Base-by-base conservation (phyloP, 2,888 invertebrate species). In the Scaeva pyrastri region DNA sequence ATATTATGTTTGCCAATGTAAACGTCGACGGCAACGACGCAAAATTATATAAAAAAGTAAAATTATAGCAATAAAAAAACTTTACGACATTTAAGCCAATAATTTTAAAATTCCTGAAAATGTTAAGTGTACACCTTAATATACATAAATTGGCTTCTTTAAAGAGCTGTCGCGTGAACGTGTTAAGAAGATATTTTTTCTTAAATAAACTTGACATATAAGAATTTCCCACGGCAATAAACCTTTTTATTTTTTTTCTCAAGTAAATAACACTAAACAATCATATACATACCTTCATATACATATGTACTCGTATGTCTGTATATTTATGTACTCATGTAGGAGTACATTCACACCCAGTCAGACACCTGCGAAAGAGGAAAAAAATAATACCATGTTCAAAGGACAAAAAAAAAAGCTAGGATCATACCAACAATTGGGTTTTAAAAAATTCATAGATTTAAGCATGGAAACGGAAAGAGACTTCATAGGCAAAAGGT, bases 401-500 rank as follows among this genome's bases (percentile, higher is more conserved):
- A 3, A 41, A 23, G 16, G 26, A 62, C 23, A 1, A 19, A 31
- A 11, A 11, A 2, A 21, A 36, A 14, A 50, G n/a, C n/a, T n/a
- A n/a, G n/a, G n/a, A n/a, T n/a, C 5, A 6, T 14, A 36, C 14
- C 55, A n/a, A 56, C 31, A 31, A 31, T 16, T 41, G 55, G 4
- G 64, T 26, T 66, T 64, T 75, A 26, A 84, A 77, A 85, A 86
- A 85, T 48, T 76, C 73, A 81, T 81, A 70, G 76, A 76, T 72
- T 62, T 72, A 71, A 84, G 68, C 45, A 45, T 4, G 43, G 26
- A 56, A 48, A 76, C 8, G 43, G 26, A 56, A 48, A 76, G 60
- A 31, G 81, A 68, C 68, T 81, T 76, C 48, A 73, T 62, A 76
- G 70, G 64, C 21, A 55, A 76, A 36, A 19, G 66, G 3, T 31